Base-by-base conservation (phyloP, 2,797 vertebrate genomes). In the Falco cherrug region DNA sequence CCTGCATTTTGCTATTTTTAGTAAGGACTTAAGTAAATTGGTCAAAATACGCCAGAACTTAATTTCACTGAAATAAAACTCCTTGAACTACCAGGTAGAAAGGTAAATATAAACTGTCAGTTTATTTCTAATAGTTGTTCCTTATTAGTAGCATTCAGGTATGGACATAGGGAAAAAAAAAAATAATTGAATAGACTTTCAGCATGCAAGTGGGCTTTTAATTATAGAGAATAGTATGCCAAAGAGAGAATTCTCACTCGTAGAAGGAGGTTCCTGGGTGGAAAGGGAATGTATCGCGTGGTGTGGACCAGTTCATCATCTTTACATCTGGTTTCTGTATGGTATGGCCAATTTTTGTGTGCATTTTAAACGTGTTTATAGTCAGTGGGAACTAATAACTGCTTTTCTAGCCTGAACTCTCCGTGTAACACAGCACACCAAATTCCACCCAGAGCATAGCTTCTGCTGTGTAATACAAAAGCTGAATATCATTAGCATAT, bases 381-480 rank as follows among this genome's bases (percentile, higher is more conserved):
- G 68, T 80, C 48, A 43, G 0, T 81, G 35, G 47, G 82, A 91
- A 47, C 53, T 83, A 75, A 33, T 77, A 94, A 51, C 35, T 70
- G 25, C 64, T 84, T 87, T 89, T 93, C 57, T 61, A n/a, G 61
- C 10, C 10, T 83, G 63, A 77, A 39, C 60, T 89, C 31, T 13
- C 70, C 0, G 4, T 75, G 37, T 87, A 95, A 80, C 71, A 68
- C 15, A 13, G 68, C 0, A 0, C 59, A 53, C 26, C 39, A 53
- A 16, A 84, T 93, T 95, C 77, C 68, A 90, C 82, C 51, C 48
- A 63, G 74, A 93, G 76, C 16, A 3, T 74, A 63, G 51, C 70
- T 94, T 93, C 69, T 95, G 84, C 84, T 70, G 51, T 89, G 82
- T 86, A 94, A 68, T 93, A 73, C 33, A 70, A 85, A 97, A 76